Conservation (phyloP, 2,113 vertebrate genomes). For the Otus sunia region DNA sequence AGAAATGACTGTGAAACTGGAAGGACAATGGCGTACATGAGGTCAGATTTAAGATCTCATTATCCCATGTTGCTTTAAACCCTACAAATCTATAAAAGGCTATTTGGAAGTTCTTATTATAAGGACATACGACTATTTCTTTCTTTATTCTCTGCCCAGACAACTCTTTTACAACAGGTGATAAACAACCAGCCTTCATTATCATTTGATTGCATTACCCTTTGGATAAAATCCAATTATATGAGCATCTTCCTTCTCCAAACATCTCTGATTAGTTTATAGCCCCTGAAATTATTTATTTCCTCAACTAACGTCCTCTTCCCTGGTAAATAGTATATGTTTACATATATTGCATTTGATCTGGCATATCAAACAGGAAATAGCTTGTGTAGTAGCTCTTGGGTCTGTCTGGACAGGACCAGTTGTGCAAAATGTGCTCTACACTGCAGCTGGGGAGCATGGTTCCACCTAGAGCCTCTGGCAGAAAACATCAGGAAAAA, state of each 20-base stretch:
- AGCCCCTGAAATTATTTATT: neutral
- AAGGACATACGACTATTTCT: neutral
- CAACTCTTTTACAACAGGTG: neutral
- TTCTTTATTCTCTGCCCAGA: neutral
- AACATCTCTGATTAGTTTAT: constrained; percentile 13
- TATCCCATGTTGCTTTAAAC: neutral
- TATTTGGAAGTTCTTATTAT: neutral
- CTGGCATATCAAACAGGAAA: too few relatives aligned
- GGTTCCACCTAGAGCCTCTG: too few relatives aligned
- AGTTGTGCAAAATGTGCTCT: too few relatives aligned
- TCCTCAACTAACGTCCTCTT: neutral
- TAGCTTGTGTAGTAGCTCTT: too few relatives aligned
- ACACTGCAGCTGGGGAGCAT: too few relatives aligned
- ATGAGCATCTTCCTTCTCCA: neutral
- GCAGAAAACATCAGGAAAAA: too few relatives aligned
- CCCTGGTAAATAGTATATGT: neutral
- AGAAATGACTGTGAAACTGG: neutral
- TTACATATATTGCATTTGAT: neutral
- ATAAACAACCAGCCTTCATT: neutral
- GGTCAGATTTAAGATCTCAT: neutral
- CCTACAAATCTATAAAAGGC: neutral
- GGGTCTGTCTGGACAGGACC: too few relatives aligned
- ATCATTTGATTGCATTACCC: constrained; percentile 5
- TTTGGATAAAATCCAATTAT: neutral
- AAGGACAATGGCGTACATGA: neutral